Base-by-base conservation (phyloP, 2,113 vertebrate genomes). In the Gadus macrocephalus region DNA sequence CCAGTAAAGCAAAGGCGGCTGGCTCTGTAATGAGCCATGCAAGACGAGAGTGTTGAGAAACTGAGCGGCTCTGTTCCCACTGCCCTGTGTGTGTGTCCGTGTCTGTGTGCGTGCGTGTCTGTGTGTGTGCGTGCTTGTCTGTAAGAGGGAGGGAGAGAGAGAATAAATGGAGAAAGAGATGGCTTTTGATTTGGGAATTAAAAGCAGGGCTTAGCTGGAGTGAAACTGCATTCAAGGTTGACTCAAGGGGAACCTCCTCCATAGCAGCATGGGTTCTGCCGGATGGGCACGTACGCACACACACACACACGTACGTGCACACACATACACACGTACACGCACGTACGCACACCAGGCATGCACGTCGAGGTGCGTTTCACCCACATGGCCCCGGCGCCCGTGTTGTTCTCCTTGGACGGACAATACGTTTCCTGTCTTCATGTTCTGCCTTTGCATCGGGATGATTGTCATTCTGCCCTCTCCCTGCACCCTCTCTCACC, bases 211-310 rank as follows among this genome's bases (percentile, higher is more conserved):
- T 80, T 74, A 64, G 73, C 75, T 67, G 1, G 59, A 79, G 72
- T 81, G 81, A 75, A 77, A 75, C 80, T 16, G 76, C 82, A 81
- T 79, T 84, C 81, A 89, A 88, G 90, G 91, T 90, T 79, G 85
- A 71, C 75, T 85, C 76, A 88, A 90, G 87, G 85, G 78, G 74
- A 79, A 66, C 62, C 55, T 81, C 79, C 83, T 66, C 20, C 69
- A 70, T 69, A 74, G 71, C 74, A 77, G 68, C 83, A 71, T 59
- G 59, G 74, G 74, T 78, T 65, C 68, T 78, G 77, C 79, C 69
- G 59, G 17, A 20, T 11, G 20, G n/a, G 59, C 59, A 20, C 19
- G 19, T 19, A 22, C 19, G 6, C 20, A 20, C 14, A 76, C 74
- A 35, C 78, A 74, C 68, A 79, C 76, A 67, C 71, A 27, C 6